phyloP scores from a whole-genome alignment of 2,113 vertebrate species.

The Pachycephala philippinensis region DNA sequence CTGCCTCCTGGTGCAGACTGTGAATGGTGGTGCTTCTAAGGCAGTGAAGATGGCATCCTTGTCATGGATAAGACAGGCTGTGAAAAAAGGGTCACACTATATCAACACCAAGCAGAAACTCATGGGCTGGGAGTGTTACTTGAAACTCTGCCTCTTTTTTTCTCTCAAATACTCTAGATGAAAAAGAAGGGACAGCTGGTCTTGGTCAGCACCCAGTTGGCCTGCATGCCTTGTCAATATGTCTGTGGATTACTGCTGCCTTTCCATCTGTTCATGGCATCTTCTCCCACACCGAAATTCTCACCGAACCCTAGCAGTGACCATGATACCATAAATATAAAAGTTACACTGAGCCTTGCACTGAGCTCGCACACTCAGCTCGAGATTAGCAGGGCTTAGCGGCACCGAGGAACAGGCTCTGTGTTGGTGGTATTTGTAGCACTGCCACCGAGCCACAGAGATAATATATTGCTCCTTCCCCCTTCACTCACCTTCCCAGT shows the following conservation, averaged over 20 bases:
- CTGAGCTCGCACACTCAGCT: not conserved
- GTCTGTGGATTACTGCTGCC: not conserved
- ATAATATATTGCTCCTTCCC: not conserved
- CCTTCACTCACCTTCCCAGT: not conserved
- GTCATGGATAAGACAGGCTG: not conserved
- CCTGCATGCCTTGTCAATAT: not conserved
- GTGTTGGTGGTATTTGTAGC: not conserved
- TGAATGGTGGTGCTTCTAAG: not conserved
- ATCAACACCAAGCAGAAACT: not conserved
- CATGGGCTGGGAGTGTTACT: not conserved
- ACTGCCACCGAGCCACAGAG: accelerated
- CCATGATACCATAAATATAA: not conserved
- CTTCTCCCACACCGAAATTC: not conserved
- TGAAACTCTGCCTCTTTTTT: not conserved
- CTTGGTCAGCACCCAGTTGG: conserved; percentile 41
- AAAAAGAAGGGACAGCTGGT: conserved; percentile 21
- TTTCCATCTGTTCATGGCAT: conserved; percentile 25
- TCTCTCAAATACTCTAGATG: not conserved
- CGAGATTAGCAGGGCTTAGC: accelerated
- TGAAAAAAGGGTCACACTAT: not conserved
- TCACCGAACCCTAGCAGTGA: not conserved
- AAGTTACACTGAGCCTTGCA: not conserved
- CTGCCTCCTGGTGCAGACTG: not conserved
- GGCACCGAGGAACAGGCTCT: not conserved
- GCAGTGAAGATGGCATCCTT: not conserved